Conservation (phyloP, 2,797 vertebrate genomes). For the Rhodeus uyekii region DNA sequence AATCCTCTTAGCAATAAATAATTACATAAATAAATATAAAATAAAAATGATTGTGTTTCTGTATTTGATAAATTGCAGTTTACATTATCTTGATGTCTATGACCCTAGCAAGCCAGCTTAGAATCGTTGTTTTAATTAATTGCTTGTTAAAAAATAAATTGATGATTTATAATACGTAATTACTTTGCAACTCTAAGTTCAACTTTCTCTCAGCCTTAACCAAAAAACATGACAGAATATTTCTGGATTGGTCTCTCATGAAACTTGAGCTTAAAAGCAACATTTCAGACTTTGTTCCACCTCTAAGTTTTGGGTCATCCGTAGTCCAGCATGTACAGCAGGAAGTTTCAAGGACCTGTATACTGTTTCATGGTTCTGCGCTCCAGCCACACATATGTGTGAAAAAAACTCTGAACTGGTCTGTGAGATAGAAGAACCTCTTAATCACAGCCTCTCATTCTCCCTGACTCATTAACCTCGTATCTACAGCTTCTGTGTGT, state of each 20-base stretch:
- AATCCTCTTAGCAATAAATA: neutral
- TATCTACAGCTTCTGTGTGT: conserved; percentile 36
- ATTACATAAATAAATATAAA: neutral
- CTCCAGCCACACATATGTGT: conserved; percentile 2
- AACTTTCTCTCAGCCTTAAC: neutral
- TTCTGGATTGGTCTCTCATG: neutral
- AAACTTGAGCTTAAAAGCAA: conserved; percentile 5
- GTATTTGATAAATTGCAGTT: neutral
- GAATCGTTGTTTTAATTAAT: neutral
- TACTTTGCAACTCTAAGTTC: neutral
- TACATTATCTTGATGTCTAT: neutral
- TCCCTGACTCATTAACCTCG: conserved; percentile 40
- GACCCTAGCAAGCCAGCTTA: neutral
- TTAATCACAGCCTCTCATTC: conserved; percentile 26
- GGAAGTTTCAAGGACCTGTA: conserved; percentile 1
- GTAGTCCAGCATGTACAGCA: neutral
- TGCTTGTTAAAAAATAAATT: neutral
- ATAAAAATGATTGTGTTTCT: neutral
- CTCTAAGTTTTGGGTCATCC: conserved; percentile 8
- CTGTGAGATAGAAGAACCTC: conserved; percentile 23
- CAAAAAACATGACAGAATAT: neutral
- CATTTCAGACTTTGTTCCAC: conserved; percentile 20
- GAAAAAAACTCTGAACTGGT: neutral
- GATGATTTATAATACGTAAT: neutral
- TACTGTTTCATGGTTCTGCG: conserved; percentile 37